Evolutionary conservation across 30 jellyfish, hydroid and myxozoan genomes (phyloP).

Genomic region (Mastigias papua): DNA sequence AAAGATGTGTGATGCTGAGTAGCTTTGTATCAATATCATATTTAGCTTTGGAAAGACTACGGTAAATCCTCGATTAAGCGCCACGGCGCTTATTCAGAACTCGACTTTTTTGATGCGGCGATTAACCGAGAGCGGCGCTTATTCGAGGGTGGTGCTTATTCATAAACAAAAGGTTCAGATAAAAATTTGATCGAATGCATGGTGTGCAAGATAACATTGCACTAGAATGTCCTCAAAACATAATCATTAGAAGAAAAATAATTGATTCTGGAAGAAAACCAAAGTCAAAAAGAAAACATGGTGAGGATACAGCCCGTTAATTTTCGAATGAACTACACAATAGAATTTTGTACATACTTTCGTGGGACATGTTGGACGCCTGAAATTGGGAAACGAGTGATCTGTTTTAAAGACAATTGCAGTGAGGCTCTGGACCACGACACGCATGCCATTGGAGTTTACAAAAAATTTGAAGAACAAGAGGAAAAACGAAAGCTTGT

Average conservation of each 20-base stretch:
- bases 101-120: neutral
- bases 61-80: neutral
- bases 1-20: too few species aligned
- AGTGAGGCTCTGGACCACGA: conserved; percentile 22
- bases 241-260: neutral
- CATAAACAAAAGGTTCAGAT: conserved; percentile 1
- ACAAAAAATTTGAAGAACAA: conserved; percentile 9
- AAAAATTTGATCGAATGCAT: neutral
- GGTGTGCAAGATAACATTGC: neutral
- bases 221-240: neutral
- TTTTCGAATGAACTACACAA: neutral
- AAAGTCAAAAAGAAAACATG: neutral
- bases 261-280: neutral
- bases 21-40: too few species aligned
- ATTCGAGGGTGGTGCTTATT: conserved; percentile 6
- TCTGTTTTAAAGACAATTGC: conserved; percentile 3
- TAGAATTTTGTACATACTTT: neutral
- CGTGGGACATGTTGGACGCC: neutral
- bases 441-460: conserved; percentile 16
- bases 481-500: neutral
- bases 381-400: conserved; percentile 1
- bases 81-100: conserved; percentile 3
- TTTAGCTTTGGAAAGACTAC: too few species aligned
- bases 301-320: neutral
- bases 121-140: conserved; percentile 1